Conservation (phyloP, 2,113 vertebrate species). For the Elanoides forficatus region DNA sequence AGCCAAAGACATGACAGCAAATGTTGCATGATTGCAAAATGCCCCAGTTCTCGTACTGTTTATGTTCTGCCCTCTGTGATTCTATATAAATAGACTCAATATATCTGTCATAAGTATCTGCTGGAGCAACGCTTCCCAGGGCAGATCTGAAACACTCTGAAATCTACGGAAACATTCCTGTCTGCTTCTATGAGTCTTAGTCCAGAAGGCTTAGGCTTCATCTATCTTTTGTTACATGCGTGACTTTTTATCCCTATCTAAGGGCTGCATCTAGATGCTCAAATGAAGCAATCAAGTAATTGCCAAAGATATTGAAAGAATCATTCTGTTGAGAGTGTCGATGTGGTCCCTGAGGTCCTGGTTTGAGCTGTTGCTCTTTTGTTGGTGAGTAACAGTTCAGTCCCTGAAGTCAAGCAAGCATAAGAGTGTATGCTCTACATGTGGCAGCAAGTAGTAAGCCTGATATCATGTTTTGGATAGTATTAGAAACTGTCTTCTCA, state of each 20-base stretch:
- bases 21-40: neutral
- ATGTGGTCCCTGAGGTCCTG: neutral
- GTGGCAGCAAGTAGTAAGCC: neutral
- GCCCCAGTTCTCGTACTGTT: neutral
- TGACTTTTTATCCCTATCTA: neutral
- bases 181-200: neutral
- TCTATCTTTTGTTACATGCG: neutral
- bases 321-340: neutral
- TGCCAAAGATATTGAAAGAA: neutral
- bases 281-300: neutral
- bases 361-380: neutral
- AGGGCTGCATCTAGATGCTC: neutral
- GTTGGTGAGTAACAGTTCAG: too few species aligned
- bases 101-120: neutral
- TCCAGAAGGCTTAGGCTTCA: neutral
- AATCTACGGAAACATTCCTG: neutral
- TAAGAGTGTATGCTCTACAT: neutral
- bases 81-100: neutral
- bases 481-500: neutral
- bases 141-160: neutral
- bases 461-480: neutral
- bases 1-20: neutral
- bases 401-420: neutral
- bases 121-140: neutral
- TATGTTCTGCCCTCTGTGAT: neutral